Evolutionary conservation across 2,888 invertebrate genomes (phyloP), one percentile per base, ranked within the genome.

Genomic region (Eucera pruinosa): DNA sequence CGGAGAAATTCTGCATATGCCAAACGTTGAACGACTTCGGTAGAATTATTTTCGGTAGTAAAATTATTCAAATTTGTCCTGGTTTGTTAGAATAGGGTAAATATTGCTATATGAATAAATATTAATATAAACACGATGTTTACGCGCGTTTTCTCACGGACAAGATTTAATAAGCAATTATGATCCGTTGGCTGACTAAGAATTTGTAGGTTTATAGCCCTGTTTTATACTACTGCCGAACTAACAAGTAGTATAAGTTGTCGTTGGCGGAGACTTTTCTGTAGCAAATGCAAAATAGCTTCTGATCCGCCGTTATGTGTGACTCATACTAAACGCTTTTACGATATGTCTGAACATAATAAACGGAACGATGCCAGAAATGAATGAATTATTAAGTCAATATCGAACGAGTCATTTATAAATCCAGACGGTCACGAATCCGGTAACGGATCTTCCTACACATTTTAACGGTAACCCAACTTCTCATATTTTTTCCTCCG

Each of bases 391-490:
- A 36, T 36, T 36, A 36, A n/a, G n/a, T 11, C 9, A 36, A 36
- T 36, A 36, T 36, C 36, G 36, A 39, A 61, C 23, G 6, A 61
- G 36, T 48, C 30, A 39, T 18, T 11, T 57, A n/a, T 33, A 48
- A 39, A 45, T 20, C 41, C 48, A n/a, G 20, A 27, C 23, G 36
- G 23, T 25, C 47, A 9, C 2, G 11, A 18, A 25, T 25, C 23
- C 13, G 18, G 7, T 67, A 60, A 67, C 47, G 58, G 47, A 48
- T 58, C 60, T 36, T 36, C n/a, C 48, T 67, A 18, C 15, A 39
- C 30, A 9, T n/a, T 67, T 48, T 30, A 61, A 61, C 61, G 61
- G 58, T 48, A 39, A 9, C 27, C 11, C 2, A 11, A 27, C 6
- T 9, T 45, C 27, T 6, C 41, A 27, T 18, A 33, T 66, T 15